phyloP scores from a whole-genome alignment of 2,888 invertebrate species.

The Drosophila atroscutellata region DNA sequence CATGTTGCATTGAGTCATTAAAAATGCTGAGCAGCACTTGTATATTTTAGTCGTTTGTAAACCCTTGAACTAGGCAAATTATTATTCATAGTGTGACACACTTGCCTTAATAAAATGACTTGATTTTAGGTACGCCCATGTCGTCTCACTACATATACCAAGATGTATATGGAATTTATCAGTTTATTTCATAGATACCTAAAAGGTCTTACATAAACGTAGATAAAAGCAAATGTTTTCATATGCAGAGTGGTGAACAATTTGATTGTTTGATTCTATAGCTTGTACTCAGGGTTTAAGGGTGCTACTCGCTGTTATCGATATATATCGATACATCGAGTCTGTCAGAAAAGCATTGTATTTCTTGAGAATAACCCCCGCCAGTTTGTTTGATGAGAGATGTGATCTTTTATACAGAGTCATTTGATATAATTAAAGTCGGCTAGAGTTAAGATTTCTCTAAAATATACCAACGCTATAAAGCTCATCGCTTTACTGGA shows the following conservation, averaged over 20 bases:
- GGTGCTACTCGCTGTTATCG: neutral
- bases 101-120: slow-evolving; percentile 19
- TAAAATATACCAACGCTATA: neutral
- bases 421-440: neutral
- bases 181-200: neutral
- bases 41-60: slow-evolving; percentile 12
- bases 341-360: neutral
- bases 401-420: neutral
- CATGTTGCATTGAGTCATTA: slow-evolving; percentile 12
- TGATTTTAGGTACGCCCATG: slow-evolving; percentile 14
- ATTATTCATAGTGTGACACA: slow-evolving; percentile 20
- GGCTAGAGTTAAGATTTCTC: neutral
- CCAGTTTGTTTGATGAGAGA: neutral
- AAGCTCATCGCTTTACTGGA: neutral
- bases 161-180: neutral
- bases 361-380: neutral
- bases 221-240: neutral
- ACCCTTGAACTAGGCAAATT: slow-evolving; percentile 34
- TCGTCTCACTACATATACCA: neutral
- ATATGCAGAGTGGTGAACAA: neutral
- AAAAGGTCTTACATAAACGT: neutral
- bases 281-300: neutral
- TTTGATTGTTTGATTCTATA: slow-evolving; percentile 2
- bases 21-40: slow-evolving; percentile 22
- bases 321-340: neutral